phyloP scores from a whole-genome alignment of 1,140 invertebrate genomes.

The Diachasma alloeum region DNA sequence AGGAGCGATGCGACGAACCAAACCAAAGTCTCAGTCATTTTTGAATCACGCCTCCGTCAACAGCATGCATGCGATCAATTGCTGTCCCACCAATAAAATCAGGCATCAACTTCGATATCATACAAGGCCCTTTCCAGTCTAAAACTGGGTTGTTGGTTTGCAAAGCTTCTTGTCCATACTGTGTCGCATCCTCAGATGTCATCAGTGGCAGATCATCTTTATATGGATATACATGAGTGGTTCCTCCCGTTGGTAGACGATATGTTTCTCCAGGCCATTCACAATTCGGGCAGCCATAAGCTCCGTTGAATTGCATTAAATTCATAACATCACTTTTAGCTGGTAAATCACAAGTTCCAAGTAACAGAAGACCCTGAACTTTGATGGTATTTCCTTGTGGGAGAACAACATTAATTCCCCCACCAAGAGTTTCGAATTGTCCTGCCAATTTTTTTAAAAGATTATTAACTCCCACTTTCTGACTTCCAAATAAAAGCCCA shows the following conservation, averaged over 20 bases:
- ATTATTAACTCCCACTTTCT: not conserved
- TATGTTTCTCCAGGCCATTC: not conserved
- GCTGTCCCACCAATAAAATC: conserved; percentile 7
- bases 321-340: not conserved
- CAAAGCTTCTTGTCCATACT: not conserved
- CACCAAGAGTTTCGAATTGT: not conserved
- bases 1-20: not conserved
- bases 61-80: conserved; percentile 27
- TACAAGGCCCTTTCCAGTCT: not conserved
- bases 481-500: not conserved
- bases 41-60: conserved; percentile 20
- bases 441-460: not conserved
- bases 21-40: conserved; percentile 27
- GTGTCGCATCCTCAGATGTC: not conserved
- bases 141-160: not conserved
- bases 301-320: not conserved
- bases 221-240: conserved; percentile 1
- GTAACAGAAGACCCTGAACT: not conserved
- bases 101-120: not conserved
- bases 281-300: not conserved
- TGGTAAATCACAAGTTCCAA: not conserved
- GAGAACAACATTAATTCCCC: not conserved
- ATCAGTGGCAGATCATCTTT: not conserved
- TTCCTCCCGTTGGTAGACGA: not conserved
- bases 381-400: not conserved